These are phyloP conservation scores for Harmothoe impar DNA, from an alignment of 2,888 invertebrate species.

Conservation along the genomic window DNA sequence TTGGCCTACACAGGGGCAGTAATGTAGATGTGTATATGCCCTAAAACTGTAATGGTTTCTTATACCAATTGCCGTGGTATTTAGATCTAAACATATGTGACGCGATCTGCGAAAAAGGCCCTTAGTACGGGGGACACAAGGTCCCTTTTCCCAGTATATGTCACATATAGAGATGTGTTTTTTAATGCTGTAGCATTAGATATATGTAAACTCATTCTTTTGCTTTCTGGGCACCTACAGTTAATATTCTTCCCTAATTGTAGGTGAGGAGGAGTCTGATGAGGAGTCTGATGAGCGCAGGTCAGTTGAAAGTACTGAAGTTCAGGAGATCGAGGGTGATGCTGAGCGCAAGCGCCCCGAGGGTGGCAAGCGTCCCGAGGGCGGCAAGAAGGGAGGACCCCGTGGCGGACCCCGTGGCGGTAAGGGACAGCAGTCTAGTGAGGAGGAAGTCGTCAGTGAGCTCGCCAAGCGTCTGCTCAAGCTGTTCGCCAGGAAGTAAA, in stretches of 20 bases:
- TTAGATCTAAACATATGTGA: too few species aligned
- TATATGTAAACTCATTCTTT: too few species aligned
- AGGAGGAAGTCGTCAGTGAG: not conserved
- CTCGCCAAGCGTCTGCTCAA: not conserved
- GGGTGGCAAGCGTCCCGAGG: not conserved
- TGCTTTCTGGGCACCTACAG: too few species aligned
- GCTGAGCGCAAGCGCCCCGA: not conserved
- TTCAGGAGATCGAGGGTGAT: not conserved
- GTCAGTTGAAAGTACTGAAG: not conserved
- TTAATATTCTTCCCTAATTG: too few species aligned
- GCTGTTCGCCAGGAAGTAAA: not conserved
- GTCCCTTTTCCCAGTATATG: too few species aligned
- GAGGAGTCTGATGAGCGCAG: not conserved
- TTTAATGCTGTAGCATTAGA: too few species aligned
- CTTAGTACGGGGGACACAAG: too few species aligned
- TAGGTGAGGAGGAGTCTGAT: not conserved
- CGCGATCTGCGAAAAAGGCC: too few species aligned
- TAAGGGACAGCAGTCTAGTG: not conserved
- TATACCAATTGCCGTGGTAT: not conserved
- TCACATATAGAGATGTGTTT: too few species aligned
- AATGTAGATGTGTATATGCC: too few species aligned
- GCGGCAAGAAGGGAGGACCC: not conserved
- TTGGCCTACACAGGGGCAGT: too few species aligned
- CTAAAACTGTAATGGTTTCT: too few species aligned
- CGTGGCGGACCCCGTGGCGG: not conserved